Evolutionary conservation across 30 jellyfish, hydroid and myxozoan genomes (phyloP).

Genomic region (Clytia hemisphaerica): DNA sequence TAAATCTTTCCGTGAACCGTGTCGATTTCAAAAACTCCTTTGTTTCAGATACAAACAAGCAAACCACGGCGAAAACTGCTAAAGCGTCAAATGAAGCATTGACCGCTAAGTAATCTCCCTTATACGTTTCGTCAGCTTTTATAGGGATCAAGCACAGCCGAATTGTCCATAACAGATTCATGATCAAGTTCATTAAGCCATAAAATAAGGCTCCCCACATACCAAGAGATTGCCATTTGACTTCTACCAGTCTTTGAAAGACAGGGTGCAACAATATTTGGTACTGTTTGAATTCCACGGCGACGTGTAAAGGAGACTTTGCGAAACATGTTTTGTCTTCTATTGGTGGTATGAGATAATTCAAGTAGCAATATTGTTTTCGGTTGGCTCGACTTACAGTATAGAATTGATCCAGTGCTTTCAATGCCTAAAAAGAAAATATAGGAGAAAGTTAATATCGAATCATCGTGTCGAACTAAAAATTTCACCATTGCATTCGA

Average conservation of each 20-base stretch:
- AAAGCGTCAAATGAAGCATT: slow-evolving; percentile 42
- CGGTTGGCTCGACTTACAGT: slow-evolving; percentile 76
- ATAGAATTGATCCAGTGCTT: slow-evolving; percentile 86
- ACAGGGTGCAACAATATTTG: slow-evolving; percentile 77
- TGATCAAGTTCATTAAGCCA: slow-evolving; percentile 31
- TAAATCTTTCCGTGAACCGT: slow-evolving; percentile 36
- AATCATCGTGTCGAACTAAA: no score
- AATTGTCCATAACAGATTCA: slow-evolving; percentile 72
- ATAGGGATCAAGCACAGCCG: slow-evolving; percentile 55
- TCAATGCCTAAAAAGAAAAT: slow-evolving; percentile 50
- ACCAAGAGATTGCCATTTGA: slow-evolving; percentile 76
- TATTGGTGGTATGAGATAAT: slow-evolving; percentile 62
- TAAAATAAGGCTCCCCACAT: slow-evolving; percentile 46
- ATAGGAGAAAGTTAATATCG: neutral
- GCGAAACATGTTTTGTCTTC: slow-evolving; percentile 35
- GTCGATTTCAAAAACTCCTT: slow-evolving; percentile 49
- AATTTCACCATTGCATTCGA: no score
- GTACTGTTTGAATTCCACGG: slow-evolving; percentile 76
- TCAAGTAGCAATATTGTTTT: slow-evolving; percentile 56
- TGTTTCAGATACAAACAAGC: slow-evolving; percentile 39
- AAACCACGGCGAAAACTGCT: slow-evolving; percentile 23
- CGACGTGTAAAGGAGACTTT: slow-evolving; percentile 70
- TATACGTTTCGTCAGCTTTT: slow-evolving; percentile 16
- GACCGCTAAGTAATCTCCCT: slow-evolving; percentile 10
- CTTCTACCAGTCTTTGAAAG: slow-evolving; percentile 59